A percentile compares a stretch with the other conserved stretches of the same genome.
phyloP scores from a whole-genome alignment of 2,797 vertebrate genomes.

The Diplodus sargus region DNA sequence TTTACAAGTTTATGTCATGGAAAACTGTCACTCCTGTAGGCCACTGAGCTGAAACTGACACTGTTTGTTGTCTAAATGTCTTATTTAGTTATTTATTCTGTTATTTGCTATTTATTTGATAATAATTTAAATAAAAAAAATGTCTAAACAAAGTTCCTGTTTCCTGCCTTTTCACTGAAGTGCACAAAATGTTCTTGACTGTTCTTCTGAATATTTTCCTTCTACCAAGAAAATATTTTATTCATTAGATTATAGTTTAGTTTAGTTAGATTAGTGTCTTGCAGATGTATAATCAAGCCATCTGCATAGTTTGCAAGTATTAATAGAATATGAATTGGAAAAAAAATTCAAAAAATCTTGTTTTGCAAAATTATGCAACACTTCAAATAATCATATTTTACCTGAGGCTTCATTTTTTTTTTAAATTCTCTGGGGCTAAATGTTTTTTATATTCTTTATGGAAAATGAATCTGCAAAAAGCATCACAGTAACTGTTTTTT shows the following conservation, averaged over 20 bases:
- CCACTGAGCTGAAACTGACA: constrained; percentile 47
- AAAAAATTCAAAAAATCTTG: background rate
- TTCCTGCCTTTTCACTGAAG: constrained; percentile 50
- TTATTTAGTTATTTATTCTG: constrained; percentile 81
- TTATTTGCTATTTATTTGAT: constrained; percentile 82
- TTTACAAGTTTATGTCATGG: background rate
- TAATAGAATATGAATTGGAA: background rate
- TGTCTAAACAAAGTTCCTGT: constrained; percentile 39
- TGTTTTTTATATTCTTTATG: background rate
- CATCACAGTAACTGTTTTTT: background rate
- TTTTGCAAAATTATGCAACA: background rate
- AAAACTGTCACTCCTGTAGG: constrained; percentile 23
- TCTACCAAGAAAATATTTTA: no score
- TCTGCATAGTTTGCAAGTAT: background rate
- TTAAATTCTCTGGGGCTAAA: background rate
- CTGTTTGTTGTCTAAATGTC: constrained; percentile 45
- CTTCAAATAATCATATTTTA: background rate
- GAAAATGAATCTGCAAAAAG: background rate
- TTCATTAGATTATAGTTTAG: background rate
- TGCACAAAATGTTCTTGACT: background rate
- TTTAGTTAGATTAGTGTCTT: background rate
- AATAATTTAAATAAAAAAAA: constrained; percentile 66
- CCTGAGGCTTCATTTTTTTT: background rate
- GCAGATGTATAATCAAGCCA: background rate
- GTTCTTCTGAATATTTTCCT: background rate